phyloP scores from a whole-genome alignment of 2,113 vertebrate species.

The Ophiodon elongatus region DNA sequence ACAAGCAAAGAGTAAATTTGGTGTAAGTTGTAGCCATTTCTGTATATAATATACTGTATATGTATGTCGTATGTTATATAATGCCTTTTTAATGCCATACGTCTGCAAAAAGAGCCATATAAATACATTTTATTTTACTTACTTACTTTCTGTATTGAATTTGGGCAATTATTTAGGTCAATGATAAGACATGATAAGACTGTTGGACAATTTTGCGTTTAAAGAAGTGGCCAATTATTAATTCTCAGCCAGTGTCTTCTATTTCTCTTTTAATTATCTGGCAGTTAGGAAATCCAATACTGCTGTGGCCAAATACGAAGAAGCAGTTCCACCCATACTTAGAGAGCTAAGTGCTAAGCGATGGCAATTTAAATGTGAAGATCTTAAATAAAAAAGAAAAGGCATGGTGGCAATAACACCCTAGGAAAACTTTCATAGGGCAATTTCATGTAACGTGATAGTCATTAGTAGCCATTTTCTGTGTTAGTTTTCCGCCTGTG shows the following conservation, averaged over 20 bases:
- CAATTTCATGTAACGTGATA: constrained; percentile 67
- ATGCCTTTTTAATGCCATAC: neutral
- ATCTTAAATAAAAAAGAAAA: constrained; percentile 61
- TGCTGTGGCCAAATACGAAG: constrained; percentile 76
- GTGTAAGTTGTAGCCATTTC: neutral
- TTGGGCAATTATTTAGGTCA: constrained; percentile 8
- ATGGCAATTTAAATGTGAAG: constrained; percentile 60
- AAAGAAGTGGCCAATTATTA: constrained; percentile 20
- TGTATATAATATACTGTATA: neutral
- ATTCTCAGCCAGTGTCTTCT: constrained; percentile 37
- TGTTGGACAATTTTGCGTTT: neutral
- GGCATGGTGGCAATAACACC: constrained; percentile 54
- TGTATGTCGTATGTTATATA: neutral
- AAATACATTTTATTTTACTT: neutral
- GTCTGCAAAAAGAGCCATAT: neutral
- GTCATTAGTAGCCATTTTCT: constrained; percentile 68
- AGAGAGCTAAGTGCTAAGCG: constrained; percentile 67
- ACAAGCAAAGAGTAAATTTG: constrained; percentile 40
- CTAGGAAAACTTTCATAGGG: constrained; percentile 63
- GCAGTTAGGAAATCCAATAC: constrained; percentile 62
- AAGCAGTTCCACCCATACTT: constrained; percentile 75
- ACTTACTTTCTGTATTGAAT: neutral
- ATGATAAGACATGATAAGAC: neutral
- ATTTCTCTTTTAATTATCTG: constrained; percentile 70
- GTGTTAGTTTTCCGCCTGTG: constrained; percentile 56